These are phyloP conservation scores for Crocodylus rhombifer DNA, from an alignment of 2,797 vertebrate genomes.

Conservation along the genomic window DNA sequence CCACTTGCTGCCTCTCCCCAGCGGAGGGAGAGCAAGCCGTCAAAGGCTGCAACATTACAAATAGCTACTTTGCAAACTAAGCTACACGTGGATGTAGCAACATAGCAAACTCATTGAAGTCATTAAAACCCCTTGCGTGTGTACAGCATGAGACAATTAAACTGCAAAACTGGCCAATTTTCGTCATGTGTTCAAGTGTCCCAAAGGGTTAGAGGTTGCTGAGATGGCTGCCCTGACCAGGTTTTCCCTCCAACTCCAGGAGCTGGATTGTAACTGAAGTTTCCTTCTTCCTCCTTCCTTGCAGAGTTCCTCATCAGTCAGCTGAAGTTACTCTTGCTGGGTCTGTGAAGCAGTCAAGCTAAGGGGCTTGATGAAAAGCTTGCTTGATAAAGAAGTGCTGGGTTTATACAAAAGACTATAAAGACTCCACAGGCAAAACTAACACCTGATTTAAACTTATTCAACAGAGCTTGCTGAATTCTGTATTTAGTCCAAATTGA, in stretches of 20 bases:
- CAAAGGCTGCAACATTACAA: too few species aligned
- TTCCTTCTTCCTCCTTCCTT: background rate
- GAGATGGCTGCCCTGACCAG: background rate
- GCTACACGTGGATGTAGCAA: too few species aligned
- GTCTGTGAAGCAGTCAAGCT: conserved; percentile 13
- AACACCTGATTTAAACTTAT: conserved; percentile 47
- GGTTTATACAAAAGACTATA: background rate
- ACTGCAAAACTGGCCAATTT: too few species aligned
- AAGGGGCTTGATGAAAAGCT: background rate
- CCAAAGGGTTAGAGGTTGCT: background rate
- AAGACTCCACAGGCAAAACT: conserved; percentile 41
- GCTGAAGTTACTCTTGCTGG: background rate
- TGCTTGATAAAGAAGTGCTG: conserved; percentile 24
- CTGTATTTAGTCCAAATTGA: conserved; percentile 68
- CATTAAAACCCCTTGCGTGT: too few species aligned
- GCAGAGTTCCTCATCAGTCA: background rate
- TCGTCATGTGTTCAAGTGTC: too few species aligned
- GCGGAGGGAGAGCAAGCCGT: too few species aligned
- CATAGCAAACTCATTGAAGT: too few species aligned
- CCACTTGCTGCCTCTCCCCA: too few species aligned
- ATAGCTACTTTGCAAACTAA: too few species aligned
- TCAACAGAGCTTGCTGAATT: conserved; percentile 48
- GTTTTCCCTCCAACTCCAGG: background rate
- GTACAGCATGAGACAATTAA: too few species aligned
- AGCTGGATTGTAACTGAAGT: background rate